These are phyloP conservation scores for Myiothlypis chrysogaster DNA, from an alignment of 2,797 vertebrate species.

Conservation along the genomic window DNA sequence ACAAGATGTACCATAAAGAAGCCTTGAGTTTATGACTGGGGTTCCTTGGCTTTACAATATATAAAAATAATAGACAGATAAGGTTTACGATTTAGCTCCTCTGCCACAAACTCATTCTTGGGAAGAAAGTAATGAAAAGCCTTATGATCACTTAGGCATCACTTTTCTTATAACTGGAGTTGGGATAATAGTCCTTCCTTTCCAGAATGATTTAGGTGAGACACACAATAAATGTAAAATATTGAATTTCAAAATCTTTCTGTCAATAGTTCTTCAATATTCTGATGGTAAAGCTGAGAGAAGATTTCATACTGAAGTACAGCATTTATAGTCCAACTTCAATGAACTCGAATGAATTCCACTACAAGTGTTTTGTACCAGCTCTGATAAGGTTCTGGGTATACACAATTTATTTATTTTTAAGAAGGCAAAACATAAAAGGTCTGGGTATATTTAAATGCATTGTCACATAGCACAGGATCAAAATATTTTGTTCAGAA, in stretches of 20 bases:
- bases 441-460: not conserved
- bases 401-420: not conserved
- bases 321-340: not conserved
- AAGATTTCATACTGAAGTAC: not conserved
- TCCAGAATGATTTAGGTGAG: not conserved
- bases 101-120: not conserved
- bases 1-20: not conserved
- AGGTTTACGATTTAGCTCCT: not conserved
- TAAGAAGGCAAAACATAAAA: not conserved
- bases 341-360: not conserved
- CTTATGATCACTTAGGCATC: not conserved
- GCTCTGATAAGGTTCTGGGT: not conserved
- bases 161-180: not conserved
- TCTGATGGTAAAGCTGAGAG: not conserved
- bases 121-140: not conserved
- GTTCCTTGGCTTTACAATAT: not conserved
- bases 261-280: not conserved
- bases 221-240: not conserved
- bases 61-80: not conserved
- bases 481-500: not conserved
- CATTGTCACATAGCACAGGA: not conserved
- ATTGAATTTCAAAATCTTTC: not conserved
- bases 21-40: not conserved
- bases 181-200: not conserved
- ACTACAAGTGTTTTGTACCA: not conserved